phyloP scores from a whole-genome alignment of 2,888 invertebrate species.

The Drosophila kanekoi region DNA sequence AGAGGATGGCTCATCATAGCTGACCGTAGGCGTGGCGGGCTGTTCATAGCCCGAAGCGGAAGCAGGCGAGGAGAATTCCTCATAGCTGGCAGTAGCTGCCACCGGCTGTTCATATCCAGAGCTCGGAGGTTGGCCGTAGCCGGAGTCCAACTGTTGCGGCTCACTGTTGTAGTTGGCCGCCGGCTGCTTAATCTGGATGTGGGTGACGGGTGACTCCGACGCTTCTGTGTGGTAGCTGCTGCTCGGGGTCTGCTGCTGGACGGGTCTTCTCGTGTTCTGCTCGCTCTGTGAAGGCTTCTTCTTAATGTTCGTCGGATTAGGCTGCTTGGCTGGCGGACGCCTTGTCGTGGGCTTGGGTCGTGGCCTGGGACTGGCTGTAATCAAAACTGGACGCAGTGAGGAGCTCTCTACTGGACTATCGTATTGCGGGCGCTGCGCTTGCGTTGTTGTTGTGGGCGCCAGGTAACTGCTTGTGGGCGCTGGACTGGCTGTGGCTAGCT shows the following conservation, averaged over 20 bases:
- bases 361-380: conserved; percentile 83
- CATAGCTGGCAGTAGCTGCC: conserved; percentile 46
- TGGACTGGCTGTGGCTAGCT: conserved; percentile 36
- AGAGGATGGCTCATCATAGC: conserved; percentile 36
- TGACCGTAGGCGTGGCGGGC: conserved; percentile 31
- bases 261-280: conserved; percentile 49
- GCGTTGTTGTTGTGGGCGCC: conserved; percentile 55
- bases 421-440: conserved; percentile 58
- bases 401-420: conserved; percentile 35
- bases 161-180: conserved; percentile 41
- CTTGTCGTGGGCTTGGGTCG: conserved; percentile 65
- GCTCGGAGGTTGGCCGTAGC: conserved; percentile 24
- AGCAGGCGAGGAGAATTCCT: conserved; percentile 40
- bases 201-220: conserved; percentile 59
- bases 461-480: conserved; percentile 45
- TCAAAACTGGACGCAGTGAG: conserved; percentile 84
- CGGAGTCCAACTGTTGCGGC: conserved; percentile 21
- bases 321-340: conserved; percentile 77
- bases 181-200: conserved; percentile 66
- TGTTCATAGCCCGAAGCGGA: conserved; percentile 32
- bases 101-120: conserved; percentile 35
- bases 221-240: conserved; percentile 39
- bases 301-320: conserved; percentile 50
- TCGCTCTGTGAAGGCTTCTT: conserved; percentile 50
- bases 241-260: conserved; percentile 15